phyloP scores from a whole-genome alignment of 2,888 invertebrate genomes.

The Drosophila dives region DNA sequence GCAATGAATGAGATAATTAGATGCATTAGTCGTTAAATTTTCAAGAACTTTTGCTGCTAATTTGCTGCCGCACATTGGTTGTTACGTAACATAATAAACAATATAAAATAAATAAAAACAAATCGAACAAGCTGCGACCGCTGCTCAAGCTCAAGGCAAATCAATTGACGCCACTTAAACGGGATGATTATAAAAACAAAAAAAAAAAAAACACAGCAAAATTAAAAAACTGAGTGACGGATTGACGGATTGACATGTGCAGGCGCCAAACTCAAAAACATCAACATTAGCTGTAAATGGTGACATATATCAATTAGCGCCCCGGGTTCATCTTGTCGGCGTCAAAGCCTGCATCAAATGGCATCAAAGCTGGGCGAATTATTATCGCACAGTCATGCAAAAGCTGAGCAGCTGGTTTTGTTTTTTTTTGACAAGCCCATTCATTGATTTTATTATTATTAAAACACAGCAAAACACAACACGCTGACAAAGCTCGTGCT shows the following conservation, averaged over 20 bases:
- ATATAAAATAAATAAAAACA: constrained; percentile 21
- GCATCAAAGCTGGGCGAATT: neutral
- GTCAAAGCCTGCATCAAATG: constrained; percentile 2
- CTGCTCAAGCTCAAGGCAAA: constrained; percentile 51
- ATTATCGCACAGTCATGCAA: constrained; percentile 13
- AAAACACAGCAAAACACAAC: constrained; percentile 10
- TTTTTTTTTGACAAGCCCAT: constrained; percentile 32
- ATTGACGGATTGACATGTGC: constrained; percentile 48
- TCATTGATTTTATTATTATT: constrained; percentile 24
- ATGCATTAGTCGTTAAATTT: constrained; percentile 9
- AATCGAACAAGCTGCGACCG: constrained; percentile 5
- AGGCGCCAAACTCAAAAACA: constrained; percentile 28
- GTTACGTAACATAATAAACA: constrained; percentile 1
- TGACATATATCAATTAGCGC: constrained; percentile 41
- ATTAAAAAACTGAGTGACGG: constrained; percentile 29
- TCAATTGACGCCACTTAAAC: constrained; percentile 16
- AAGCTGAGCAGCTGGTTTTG: constrained; percentile 16
- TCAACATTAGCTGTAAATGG: constrained; percentile 21
- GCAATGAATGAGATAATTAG: constrained; percentile 29
- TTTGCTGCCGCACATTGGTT: neutral
- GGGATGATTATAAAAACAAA: constrained; percentile 8
- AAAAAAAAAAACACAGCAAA: constrained; percentile 8
- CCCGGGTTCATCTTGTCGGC: constrained; percentile 27
- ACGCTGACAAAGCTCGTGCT: constrained; percentile 8
- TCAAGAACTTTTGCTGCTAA: constrained; percentile 1